Percentiles rank a stretch among this genome's conserved stretches.
Evolutionary conservation across 2,113 vertebrate species (phyloP).

Genomic region (Chionis minor): DNA sequence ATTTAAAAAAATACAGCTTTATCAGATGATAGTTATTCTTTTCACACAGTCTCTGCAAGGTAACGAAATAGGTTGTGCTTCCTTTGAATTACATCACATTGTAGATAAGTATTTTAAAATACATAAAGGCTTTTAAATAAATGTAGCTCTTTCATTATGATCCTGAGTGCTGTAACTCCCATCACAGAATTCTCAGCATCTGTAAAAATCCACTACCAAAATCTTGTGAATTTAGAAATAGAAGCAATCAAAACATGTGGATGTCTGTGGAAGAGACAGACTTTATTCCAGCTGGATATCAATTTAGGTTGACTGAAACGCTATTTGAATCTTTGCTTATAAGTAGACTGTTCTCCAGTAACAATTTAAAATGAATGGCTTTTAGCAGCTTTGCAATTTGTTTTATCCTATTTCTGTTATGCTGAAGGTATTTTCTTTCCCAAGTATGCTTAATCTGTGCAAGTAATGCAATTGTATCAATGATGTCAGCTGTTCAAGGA

Average conservation of each 20-base stretch:
- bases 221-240: background rate
- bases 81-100: background rate
- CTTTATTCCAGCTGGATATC: background rate
- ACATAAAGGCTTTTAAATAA: background rate
- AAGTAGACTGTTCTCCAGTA: background rate
- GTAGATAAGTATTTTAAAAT: background rate
- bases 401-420: background rate
- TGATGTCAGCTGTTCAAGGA: background rate
- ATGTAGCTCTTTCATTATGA: background rate
- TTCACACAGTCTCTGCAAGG: background rate
- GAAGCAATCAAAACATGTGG: background rate
- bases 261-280: background rate
- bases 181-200: background rate
- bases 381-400: background rate
- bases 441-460: background rate
- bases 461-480: background rate
- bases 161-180: background rate
- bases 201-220: background rate
- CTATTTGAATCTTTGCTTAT: background rate
- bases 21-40: background rate
- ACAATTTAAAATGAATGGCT: background rate
- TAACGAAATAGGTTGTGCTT: background rate
- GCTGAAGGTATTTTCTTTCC: background rate
- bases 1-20: background rate
- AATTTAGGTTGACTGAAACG: background rate